Percentiles rank a stretch among this genome's conserved stretches.
phyloP scores from a whole-genome alignment of 2,797 vertebrate species.

The Bradypodion pumilum region DNA sequence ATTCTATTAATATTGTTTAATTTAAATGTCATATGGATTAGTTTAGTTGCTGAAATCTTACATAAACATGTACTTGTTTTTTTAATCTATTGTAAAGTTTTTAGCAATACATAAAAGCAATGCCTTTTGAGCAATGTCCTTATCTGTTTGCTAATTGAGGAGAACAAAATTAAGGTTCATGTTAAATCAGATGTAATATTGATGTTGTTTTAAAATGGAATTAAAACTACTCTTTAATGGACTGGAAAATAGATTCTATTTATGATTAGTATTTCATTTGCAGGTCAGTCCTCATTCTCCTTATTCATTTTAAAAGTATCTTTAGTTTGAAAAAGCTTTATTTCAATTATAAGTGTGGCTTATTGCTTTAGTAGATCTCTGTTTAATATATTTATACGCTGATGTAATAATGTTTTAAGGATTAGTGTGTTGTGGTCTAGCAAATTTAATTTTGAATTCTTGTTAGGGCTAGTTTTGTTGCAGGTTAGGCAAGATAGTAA shows the following conservation, averaged over 20 bases:
- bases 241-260: conserved; percentile 35
- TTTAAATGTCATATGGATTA: not conserved
- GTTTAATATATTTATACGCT: conserved; percentile 29
- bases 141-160: conserved; percentile 31
- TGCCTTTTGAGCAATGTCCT: not conserved
- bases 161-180: conserved; percentile 42
- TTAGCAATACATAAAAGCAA: not conserved
- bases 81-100: not conserved
- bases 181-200: conserved; percentile 27
- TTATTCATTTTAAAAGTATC: conserved; percentile 45
- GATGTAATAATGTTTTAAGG: conserved; percentile 43
- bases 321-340: conserved; percentile 12
- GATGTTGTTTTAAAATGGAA: conserved; percentile 26
- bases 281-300: conserved; percentile 20
- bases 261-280: conserved; percentile 34
- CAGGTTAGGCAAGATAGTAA: not conserved
- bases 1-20: not conserved
- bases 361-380: not conserved
- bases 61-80: not conserved
- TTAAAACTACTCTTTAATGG: conserved; percentile 23
- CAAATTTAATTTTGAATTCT: not conserved
- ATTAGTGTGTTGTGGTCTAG: not conserved
- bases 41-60: conserved; percentile 8
- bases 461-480: not conserved
- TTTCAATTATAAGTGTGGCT: not conserved